Evolutionary conservation across 2,888 invertebrate genomes (phyloP).

Genomic region (Erebia epiphron): DNA sequence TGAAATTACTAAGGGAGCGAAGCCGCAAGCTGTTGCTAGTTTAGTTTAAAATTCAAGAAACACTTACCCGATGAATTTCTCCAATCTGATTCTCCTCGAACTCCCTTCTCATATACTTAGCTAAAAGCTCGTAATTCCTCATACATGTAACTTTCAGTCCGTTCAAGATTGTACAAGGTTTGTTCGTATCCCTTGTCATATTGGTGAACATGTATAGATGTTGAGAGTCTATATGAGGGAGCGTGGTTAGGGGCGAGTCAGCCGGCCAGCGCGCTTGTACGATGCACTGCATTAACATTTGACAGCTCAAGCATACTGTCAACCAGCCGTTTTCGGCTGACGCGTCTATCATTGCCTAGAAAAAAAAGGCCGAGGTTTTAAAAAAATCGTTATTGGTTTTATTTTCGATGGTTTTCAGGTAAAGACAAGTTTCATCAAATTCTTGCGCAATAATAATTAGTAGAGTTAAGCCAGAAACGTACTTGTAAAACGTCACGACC

Average conservation of each 20-base stretch:
- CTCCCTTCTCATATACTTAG: constrained; percentile 84
- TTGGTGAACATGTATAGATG: constrained; percentile 84
- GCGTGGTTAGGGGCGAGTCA: constrained; percentile 87
- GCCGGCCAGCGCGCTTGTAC: constrained; percentile 95
- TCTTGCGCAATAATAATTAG: no score
- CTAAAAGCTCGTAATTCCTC: constrained; percentile 84
- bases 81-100: constrained; percentile 88
- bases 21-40: no score
- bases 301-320: constrained; percentile 88
- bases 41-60: neutral
- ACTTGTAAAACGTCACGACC: no score
- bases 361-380: constrained; percentile 31
- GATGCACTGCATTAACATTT: constrained; percentile 93
- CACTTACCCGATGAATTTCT: constrained; percentile 84
- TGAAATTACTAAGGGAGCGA: no score
- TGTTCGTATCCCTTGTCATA: constrained; percentile 66
- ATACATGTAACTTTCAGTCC: constrained; percentile 80
- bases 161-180: constrained; percentile 78
- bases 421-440: no score
- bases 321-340: constrained; percentile 96
- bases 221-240: constrained; percentile 89
- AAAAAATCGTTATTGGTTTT: no score
- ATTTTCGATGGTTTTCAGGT: neutral
- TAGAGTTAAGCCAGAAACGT: no score
- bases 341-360: constrained; percentile 97